Evolutionary conservation across 2,888 invertebrate genomes (phyloP), one percentile per base, ranked within the genome.

Genomic region (Cordilura impudica): DNA sequence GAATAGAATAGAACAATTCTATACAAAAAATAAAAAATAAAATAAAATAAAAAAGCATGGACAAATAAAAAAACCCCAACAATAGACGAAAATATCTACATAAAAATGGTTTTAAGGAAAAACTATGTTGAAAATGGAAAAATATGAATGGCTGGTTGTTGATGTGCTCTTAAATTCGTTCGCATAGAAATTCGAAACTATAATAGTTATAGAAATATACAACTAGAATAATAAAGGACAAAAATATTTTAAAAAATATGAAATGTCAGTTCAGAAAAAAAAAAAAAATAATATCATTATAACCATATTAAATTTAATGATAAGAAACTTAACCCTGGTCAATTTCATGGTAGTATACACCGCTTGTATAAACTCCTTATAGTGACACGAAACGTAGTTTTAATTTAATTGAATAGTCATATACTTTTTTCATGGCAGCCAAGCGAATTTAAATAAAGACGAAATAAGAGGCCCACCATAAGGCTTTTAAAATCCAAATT

Each of bases 181-280:
- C 51, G 49, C 63, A 63, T 31, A 21, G 31, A n/a, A 39, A 2
- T n/a, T 12, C 12, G 5, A 12, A 12, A 12, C 31, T 56, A 16
- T n/a, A 10, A 31, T 1, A 14, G 18, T 4, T 18, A 16, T 6
- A 47, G 2, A 47, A 19, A 47, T 18, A 47, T 8, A 5, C 5
- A 19, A 12, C 1, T 18, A 4, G 4, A 10, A 4, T 10, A 26
- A 1, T 3, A 35, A 35, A 18, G 19, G 35, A 56, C 8, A 18
- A 45, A 35, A 29, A 61, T 47, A 63, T 63, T 63, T 18, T 31
- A 19, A 49, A 47, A 18, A 47, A 63, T 63, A 47, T 63, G 61
- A 63, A 29, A 63, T 29, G 47, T 18, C 19, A 49, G 10, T 63
- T 63, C 16, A 61, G 26, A 51, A 19, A 51, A 19, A 51, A n/a